Evolutionary conservation across 1,140 invertebrate species (phyloP).

Genomic region (Thrips palmi): DNA sequence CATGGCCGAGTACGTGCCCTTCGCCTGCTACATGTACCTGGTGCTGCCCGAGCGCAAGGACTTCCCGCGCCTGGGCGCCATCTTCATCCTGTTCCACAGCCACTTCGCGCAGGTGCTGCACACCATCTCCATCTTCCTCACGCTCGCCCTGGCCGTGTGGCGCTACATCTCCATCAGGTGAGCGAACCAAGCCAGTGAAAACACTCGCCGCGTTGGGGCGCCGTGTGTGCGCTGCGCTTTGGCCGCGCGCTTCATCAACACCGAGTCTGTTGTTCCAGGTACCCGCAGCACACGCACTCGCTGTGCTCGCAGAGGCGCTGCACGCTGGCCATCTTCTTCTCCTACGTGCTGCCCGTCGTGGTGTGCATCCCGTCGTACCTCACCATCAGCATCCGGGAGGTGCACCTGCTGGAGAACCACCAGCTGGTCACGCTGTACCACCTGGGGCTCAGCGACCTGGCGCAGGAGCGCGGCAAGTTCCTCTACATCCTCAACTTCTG

Average conservation of each 20-base stretch:
- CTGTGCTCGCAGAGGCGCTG: constrained; percentile 50
- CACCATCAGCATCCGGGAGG: constrained; percentile 37
- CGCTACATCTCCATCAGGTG: constrained; percentile 45
- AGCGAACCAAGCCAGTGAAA: too few relatives aligned
- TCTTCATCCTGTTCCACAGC: constrained; percentile 58
- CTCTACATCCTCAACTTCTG: constrained; percentile 64
- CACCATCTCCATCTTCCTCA: constrained; percentile 74
- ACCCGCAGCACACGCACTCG: constrained; percentile 35
- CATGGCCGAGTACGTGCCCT: constrained; percentile 75
- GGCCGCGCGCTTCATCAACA: too few relatives aligned
- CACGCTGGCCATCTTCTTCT: constrained; percentile 47
- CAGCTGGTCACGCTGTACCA: constrained; percentile 36
- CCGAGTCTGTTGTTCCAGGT: constrained; percentile 24
- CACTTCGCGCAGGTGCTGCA: constrained; percentile 64
- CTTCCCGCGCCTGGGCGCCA: constrained; percentile 44
- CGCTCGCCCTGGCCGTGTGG: constrained; percentile 62
- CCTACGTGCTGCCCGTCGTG: constrained; percentile 51
- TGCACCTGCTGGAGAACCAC: constrained; percentile 22
- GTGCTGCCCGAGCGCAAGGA: constrained; percentile 31
- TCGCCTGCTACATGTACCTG: constrained; percentile 55
- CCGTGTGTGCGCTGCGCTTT: too few relatives aligned
- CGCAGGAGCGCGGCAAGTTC: constrained; percentile 32
- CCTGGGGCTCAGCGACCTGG: constrained; percentile 35
- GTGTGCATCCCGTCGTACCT: constrained; percentile 64
- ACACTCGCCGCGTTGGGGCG: constrained; percentile 3